A percentile compares a stretch with the other conserved stretches of the same genome.
phyloP scores from a whole-genome alignment of 2,113 vertebrate species.

The Gasterosteus nipponicus region DNA sequence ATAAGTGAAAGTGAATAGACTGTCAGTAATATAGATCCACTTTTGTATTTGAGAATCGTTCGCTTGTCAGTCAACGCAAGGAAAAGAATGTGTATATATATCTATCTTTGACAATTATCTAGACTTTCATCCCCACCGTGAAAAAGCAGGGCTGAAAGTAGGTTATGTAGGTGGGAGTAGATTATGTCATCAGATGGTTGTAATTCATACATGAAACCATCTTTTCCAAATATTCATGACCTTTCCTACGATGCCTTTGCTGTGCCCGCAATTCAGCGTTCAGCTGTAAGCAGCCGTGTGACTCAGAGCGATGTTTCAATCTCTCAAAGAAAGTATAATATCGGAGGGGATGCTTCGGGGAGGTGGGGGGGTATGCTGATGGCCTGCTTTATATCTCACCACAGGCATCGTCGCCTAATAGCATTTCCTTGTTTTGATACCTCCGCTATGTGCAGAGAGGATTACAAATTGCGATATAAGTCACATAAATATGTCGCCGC shows the following conservation, averaged over 20 bases:
- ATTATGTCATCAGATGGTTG: background rate
- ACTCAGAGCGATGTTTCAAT: slow-evolving; percentile 11
- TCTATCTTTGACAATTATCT: background rate
- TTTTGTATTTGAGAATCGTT: background rate
- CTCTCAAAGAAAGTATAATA: background rate
- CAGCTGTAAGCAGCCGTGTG: background rate
- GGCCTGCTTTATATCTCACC: slow-evolving; percentile 8
- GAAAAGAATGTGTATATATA: no score
- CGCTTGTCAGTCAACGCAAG: no score
- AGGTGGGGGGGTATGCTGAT: background rate
- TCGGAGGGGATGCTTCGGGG: no score
- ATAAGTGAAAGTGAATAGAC: background rate
- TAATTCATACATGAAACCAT: background rate
- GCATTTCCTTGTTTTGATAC: slow-evolving; percentile 41
- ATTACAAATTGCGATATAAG: slow-evolving; percentile 53
- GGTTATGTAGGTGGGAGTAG: background rate
- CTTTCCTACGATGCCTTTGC: background rate
- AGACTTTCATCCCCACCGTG: no score
- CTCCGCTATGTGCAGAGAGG: slow-evolving; percentile 33
- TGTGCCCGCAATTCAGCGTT: slow-evolving; percentile 9
- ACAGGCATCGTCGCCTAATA: slow-evolving; percentile 13
- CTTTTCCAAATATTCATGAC: background rate
- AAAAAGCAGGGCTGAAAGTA: background rate
- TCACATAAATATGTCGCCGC: slow-evolving; percentile 40
- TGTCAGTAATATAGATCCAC: background rate